Percentiles rank a stretch among this genome's conserved stretches.
Evolutionary conservation across 2,113 vertebrate genomes (phyloP).

Genomic region (Callipepla squamata): DNA sequence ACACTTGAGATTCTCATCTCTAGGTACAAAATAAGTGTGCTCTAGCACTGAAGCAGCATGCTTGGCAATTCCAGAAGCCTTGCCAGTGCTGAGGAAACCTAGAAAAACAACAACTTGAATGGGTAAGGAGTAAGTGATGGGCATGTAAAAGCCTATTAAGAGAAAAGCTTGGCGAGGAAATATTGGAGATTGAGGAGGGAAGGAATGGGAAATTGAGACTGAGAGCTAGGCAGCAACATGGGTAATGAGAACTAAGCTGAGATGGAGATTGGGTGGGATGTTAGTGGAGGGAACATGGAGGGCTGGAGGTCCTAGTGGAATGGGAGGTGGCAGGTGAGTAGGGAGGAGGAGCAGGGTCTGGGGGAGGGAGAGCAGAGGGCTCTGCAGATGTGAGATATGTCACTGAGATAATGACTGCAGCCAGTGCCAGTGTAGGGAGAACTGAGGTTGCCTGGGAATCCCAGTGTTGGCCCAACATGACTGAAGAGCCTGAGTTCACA

Average conservation of each 20-base stretch:
- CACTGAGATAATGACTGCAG: neutral
- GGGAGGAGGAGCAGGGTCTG: neutral
- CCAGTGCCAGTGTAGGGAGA: neutral
- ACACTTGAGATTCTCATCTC: neutral
- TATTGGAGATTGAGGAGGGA: fast-evolving
- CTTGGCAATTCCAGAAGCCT: neutral
- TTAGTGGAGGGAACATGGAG: neutral
- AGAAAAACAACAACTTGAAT: neutral
- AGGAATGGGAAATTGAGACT: neutral
- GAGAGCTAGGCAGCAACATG: neutral
- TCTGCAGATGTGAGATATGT: neutral
- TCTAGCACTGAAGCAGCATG: neutral
- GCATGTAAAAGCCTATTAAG: neutral
- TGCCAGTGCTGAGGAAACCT: neutral
- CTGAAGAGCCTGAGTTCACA: neutral
- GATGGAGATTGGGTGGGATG: neutral
- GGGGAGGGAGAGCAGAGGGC: neutral
- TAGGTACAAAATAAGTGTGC: neutral
- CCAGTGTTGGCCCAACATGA: neutral
- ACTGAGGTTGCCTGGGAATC: neutral
- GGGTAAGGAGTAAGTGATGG: neutral
- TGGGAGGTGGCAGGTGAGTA: neutral
- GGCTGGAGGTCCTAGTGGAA: neutral
- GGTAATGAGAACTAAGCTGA: neutral
- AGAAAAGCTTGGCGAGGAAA: neutral